A percentile compares a stretch with the other conserved stretches of the same genome.
Evolutionary conservation across 2,113 vertebrate genomes (phyloP).

Genomic region (Gymnarchus niloticus): DNA sequence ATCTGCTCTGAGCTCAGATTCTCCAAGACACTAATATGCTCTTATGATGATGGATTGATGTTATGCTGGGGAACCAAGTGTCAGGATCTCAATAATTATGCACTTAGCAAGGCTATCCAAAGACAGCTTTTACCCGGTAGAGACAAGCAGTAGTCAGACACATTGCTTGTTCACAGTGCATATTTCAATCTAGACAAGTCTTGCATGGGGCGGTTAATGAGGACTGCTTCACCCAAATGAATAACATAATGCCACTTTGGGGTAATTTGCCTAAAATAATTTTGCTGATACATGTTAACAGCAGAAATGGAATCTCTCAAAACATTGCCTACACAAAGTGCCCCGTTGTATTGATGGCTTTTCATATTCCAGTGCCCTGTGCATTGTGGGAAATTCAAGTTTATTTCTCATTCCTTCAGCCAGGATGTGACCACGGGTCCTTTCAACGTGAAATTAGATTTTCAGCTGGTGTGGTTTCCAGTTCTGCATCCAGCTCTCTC

Average conservation of each 20-base stretch:
- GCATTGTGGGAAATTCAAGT: background rate
- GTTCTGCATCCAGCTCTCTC: background rate
- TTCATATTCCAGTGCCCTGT: background rate
- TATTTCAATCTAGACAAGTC: slow-evolving; percentile 4
- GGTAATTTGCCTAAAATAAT: slow-evolving; percentile 12
- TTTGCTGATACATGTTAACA: background rate
- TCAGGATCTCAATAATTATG: slow-evolving; percentile 65
- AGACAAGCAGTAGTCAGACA: background rate
- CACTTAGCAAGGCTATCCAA: slow-evolving; percentile 50
- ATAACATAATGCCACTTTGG: background rate
- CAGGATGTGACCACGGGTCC: background rate
- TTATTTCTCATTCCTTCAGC: background rate
- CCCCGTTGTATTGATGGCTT: background rate
- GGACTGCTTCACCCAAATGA: background rate
- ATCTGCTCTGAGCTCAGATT: slow-evolving; percentile 44
- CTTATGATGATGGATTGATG: slow-evolving; percentile 63
- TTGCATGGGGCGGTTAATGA: background rate
- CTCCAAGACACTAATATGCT: slow-evolving; percentile 53
- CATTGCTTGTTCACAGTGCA: background rate
- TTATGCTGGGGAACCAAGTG: slow-evolving; percentile 51
- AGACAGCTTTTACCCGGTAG: slow-evolving; percentile 6
- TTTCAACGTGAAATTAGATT: slow-evolving; percentile 5
- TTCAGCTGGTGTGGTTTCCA: background rate
- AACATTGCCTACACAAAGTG: background rate
- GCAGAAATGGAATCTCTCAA: background rate